Conservation (phyloP, 2,888 invertebrate genomes). For the Pomacea canaliculata region DNA sequence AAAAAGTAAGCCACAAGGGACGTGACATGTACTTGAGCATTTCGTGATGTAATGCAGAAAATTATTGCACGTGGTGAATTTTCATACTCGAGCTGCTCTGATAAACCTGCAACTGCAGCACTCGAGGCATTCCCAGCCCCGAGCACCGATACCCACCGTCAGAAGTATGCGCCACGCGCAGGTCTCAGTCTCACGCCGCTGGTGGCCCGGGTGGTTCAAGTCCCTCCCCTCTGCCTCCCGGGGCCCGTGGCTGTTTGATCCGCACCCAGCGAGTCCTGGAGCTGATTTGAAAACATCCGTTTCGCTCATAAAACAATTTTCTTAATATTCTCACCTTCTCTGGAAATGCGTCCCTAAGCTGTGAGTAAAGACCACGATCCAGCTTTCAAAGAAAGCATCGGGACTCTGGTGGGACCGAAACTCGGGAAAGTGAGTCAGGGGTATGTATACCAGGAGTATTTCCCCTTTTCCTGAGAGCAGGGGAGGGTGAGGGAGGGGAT, state of each 20-base stretch:
- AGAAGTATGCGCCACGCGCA: no score
- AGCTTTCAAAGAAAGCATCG: conserved; percentile 13
- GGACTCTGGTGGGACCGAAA: not conserved
- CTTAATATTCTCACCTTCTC: conserved; percentile 18
- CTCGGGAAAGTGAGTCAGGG: not conserved
- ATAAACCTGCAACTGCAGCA: no score
- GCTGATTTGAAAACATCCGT: conserved; percentile 12
- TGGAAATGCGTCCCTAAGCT: conserved; percentile 17
- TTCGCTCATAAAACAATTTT: conserved; percentile 26
- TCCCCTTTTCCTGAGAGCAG: not conserved
- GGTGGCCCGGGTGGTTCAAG: conserved; percentile 7
- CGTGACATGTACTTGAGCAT: no score
- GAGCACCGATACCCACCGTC: no score
- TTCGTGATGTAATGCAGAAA: no score
- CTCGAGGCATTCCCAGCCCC: no score
- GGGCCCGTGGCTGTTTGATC: conserved; percentile 12
- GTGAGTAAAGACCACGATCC: conserved; percentile 12
- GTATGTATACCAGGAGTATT: not conserved
- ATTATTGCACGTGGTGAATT: no score
- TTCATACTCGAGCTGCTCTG: no score
- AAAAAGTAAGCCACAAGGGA: no score
- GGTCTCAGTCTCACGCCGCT: conserved; percentile 1
- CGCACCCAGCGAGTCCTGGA: not conserved
- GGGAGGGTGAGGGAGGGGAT: not conserved
- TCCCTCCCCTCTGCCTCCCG: no score